Evolutionary conservation across 2,797 vertebrate species (phyloP), one percentile per base, ranked within the genome.

Genomic region (Pelochelys cantorii): DNA sequence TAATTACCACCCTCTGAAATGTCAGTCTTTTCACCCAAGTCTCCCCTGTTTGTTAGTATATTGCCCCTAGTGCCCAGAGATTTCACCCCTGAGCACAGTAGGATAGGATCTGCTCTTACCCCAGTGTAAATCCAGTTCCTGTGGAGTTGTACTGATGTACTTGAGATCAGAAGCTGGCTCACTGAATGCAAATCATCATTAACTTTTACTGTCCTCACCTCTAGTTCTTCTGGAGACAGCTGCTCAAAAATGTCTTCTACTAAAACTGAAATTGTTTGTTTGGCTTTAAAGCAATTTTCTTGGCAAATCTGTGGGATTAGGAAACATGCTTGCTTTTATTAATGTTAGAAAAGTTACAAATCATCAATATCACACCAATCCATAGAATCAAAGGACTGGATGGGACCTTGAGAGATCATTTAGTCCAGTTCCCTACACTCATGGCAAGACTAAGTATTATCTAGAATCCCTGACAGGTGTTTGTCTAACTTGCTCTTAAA

Each of bases 21-120:
- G 13, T 83, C 34, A 0, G 4, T 62, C 20, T 8, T 68, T 84
- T 85, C 65, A 54, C 89, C 3, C 1, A 3, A 0, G 5, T 52
- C 83, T 87, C 60, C 4, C 37, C 0, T 7, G 2, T 7, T 2
- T 27, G 7, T 54, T 78, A 52, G 48, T 65, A 4, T 11, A 0
- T 15, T 57, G 54, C 54, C 18, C 52, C 60, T 55, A 29, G 54
- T 8, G 20, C 31, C 48, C 23, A 3, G 53, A 65, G 18, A 56
- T 17, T 48, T 15, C n/a, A 27, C 12, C 23, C 5, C 37, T 48
- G 42, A 25, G 37, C 37, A 11, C 71, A 48, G 68, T 74, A 23
- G 37, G 74, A 48, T 75, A 48, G 23, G 23, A 25, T 75, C 74
- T 27, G 37, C 12, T 48, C 22, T 75, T 48, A 75, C 42, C 14